Percentiles rank a stretch among this genome's conserved stretches.
phyloP scores from a whole-genome alignment of 30 jellyfish, hydroid and myxozoan species.

The Mastigias papua region DNA sequence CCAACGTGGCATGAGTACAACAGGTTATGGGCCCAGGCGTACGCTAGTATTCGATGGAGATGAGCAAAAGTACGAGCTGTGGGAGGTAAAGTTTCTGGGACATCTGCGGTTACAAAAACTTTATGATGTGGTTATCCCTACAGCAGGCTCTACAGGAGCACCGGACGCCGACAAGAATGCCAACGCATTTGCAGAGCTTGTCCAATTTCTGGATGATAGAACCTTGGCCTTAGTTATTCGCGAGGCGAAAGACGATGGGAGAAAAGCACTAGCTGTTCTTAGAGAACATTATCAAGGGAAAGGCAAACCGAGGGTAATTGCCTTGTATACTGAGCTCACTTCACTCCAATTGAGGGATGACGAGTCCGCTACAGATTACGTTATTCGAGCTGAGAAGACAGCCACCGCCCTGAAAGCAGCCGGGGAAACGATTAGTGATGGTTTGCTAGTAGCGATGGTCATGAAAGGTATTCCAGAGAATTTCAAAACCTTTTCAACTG shows the following conservation, averaged over 20 bases:
- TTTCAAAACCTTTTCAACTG: conserved; percentile 31
- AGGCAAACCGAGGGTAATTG: conserved; percentile 17
- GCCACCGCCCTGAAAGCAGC: conserved; percentile 22
- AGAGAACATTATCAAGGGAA: conserved; percentile 21
- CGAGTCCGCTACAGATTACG: conserved; percentile 34
- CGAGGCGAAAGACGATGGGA: conserved; percentile 25
- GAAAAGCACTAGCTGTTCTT: conserved; percentile 11
- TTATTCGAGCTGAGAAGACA: conserved; percentile 28
- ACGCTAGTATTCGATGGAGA: conserved; percentile 38
- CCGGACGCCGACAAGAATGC: conserved; percentile 7
- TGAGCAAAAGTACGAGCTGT: conserved; percentile 38
- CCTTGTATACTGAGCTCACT: conserved; percentile 31
- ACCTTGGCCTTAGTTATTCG: conserved; percentile 10
- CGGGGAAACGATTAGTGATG: conserved; percentile 21
- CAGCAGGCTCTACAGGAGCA: background rate
- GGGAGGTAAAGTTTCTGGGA: conserved; percentile 47
- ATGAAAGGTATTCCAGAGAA: conserved; percentile 38
- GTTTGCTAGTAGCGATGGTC: conserved; percentile 45
- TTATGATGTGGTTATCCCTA: conserved; percentile 7
- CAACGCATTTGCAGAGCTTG: conserved; percentile 28
- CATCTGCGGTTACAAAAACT: conserved; percentile 18
- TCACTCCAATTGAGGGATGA: conserved; percentile 12
- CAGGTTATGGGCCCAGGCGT: conserved; percentile 72
- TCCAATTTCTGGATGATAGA: conserved; percentile 30
- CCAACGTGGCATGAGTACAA: background rate